These are phyloP conservation scores for Volucella inanis DNA, from an alignment of 2,888 invertebrate genomes.

Conservation along the genomic window DNA sequence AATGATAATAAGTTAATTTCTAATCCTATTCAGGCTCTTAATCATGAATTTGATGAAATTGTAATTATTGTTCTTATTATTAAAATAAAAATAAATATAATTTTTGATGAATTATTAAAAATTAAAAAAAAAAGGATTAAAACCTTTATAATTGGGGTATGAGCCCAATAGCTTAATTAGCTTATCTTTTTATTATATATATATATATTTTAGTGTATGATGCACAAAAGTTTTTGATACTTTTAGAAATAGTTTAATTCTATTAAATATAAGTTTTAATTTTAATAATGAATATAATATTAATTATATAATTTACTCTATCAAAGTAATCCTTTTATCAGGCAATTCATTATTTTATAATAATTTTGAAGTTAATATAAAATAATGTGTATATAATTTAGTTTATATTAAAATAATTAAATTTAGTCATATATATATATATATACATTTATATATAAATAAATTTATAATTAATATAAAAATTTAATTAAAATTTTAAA, in stretches of 20 bases:
- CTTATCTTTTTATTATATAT: slow-evolving; percentile 85
- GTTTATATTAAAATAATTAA: slow-evolving; percentile 40
- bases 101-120: slow-evolving; percentile 83
- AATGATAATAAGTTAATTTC: too few relatives aligned
- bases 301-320: too few relatives aligned
- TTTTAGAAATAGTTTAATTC: slow-evolving; percentile 86
- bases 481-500: slow-evolving; percentile 73
- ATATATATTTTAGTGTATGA: slow-evolving; percentile 87
- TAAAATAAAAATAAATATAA: slow-evolving; percentile 84
- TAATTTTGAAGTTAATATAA: slow-evolving; percentile 50
- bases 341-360: slow-evolving; percentile 77
- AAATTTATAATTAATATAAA: slow-evolving; percentile 51
- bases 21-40: slow-evolving; percentile 85
- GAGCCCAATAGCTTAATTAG: slow-evolving; percentile 84
- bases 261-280: slow-evolving; percentile 83
- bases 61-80: slow-evolving; percentile 84
- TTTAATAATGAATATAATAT: slow-evolving; percentile 75
- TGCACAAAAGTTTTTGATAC: slow-evolving; percentile 86
- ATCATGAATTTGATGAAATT: slow-evolving; percentile 83
- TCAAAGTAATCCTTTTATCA: slow-evolving; percentile 62
- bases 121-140: slow-evolving; percentile 84
- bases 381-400: slow-evolving; percentile 67
- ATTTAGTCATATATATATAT: slow-evolving; percentile 36
- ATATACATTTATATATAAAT: slow-evolving; percentile 63
- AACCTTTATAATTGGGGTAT: slow-evolving; percentile 84